Conservation (phyloP, 2,113 vertebrate genomes). For the Motacilla alba region DNA sequence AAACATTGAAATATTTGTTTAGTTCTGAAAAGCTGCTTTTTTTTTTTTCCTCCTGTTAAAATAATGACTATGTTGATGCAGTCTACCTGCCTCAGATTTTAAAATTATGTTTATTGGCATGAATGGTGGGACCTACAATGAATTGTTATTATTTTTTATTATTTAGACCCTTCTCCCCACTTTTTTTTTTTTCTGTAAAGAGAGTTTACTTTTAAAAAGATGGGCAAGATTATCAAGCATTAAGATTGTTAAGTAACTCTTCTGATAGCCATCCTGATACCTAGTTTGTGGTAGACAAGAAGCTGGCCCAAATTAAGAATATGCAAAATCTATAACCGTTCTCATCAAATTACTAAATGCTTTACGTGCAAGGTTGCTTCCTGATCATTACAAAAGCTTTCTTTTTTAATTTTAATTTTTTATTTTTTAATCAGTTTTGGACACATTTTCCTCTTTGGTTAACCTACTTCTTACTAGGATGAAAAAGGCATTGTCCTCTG, state of each 20-base stretch:
- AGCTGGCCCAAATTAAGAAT: neutral
- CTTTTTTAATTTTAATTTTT: neutral
- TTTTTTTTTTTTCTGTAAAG: neutral
- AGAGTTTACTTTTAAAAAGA: neutral
- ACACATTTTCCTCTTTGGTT: conserved; percentile 69
- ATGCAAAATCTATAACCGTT: neutral
- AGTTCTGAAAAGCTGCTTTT: neutral
- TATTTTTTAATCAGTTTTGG: conserved; percentile 54
- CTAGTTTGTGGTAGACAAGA: neutral
- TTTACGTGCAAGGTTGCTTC: neutral
- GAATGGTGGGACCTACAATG: neutral
- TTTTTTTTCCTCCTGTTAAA: neutral
- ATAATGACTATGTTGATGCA: neutral
- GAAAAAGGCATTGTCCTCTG: conserved; percentile 63
- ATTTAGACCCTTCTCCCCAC: accelerated
- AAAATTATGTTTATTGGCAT: neutral
- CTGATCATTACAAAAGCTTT: neutral
- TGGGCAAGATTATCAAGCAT: neutral
- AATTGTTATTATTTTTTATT: neutral
- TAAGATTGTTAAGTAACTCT: neutral
- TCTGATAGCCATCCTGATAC: neutral
- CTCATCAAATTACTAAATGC: neutral
- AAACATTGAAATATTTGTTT: neutral
- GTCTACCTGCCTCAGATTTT: neutral
- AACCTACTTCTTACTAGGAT: conserved; percentile 33